Evolutionary conservation across 2,888 invertebrate species (phyloP), one percentile per base, ranked within the genome.

Genomic region (Oscheius sp.): DNA sequence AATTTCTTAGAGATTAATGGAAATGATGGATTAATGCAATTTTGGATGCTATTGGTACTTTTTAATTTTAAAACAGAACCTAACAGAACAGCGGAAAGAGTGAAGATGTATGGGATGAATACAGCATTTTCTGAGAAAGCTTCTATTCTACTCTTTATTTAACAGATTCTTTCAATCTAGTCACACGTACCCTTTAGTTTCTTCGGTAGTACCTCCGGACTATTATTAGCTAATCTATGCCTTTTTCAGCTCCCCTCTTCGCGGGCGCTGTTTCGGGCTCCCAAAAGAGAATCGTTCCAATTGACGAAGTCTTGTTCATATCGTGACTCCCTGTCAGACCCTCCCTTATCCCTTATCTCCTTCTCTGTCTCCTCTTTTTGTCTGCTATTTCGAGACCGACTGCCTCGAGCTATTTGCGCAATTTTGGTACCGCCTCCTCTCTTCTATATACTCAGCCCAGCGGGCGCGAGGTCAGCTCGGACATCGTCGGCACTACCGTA

Each of bases 261-360:
- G 63, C 68, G 54, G 56, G 36, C 44, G 30, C 36, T 59, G 44
- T 41, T 44, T 67, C 67, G 57, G 24, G 1, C 14, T 62, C 62
- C 62, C 62, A 49, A 62, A 62, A 62, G 44, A 62, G 33, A 26
- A 12, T 57, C 62, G 62, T 62, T 32, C 62, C 62, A 62, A 62
- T 62, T 62, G 57, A 28, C 62, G 14, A 33, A 62, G 30, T 22
- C 62, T 45, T 62, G 49, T 62, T 62, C 62, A 62, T 62, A 62
- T 62, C 62, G 62, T 62, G 62, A 62, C 62, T 62, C 62, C 33
- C 62, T 62, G 62, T 62, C 62, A 62, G 30, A 44, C 51, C 51
- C 64, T 64, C 51, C 64, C 41, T 51, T 50, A 64, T 64, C 64
- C 64, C 64, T 64, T 64, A 64, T 64, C 64, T 45, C 38, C 49